These are phyloP conservation scores for Falco naumanni DNA, from an alignment of 2,797 vertebrate species.

Conservation along the genomic window DNA sequence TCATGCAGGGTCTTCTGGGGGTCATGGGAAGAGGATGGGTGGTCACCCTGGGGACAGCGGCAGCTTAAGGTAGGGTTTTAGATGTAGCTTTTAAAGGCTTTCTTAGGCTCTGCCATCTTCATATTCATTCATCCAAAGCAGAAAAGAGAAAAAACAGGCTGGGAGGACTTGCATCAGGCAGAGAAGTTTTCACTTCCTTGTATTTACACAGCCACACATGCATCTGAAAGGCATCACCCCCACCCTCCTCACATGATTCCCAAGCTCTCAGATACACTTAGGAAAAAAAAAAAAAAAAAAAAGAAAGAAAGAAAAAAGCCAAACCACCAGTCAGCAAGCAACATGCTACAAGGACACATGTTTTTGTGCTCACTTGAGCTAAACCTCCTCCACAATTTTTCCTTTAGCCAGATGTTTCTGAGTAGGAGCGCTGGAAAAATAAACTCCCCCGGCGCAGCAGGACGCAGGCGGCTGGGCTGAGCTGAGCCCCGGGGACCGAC, in stretches of 20 bases:
- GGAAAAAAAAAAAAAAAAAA: rapidly evolving
- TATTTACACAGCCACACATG: neutral
- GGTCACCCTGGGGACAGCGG: neutral
- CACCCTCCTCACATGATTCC: slow-evolving; percentile 7
- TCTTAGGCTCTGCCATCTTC: neutral
- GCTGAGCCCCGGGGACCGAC: rapidly evolving
- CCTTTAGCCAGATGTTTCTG: slow-evolving; percentile 70
- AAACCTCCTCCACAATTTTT: slow-evolving; percentile 60
- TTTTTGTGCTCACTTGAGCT: slow-evolving; percentile 65
- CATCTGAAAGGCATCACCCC: slow-evolving; percentile 40
- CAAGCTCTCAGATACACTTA: neutral
- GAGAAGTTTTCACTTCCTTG: neutral
- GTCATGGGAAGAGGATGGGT: neutral
- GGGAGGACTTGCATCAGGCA: neutral
- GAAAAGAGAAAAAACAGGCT: neutral
- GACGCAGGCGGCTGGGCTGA: neutral
- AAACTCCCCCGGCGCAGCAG: slow-evolving; percentile 52
- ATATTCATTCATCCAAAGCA: neutral
- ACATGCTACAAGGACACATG: slow-evolving; percentile 29
- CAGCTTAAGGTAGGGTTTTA: neutral
- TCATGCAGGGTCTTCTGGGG: neutral
- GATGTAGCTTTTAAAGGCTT: neutral
- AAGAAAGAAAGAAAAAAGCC: no score
- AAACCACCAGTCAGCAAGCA: neutral
- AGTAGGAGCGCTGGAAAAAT: slow-evolving; percentile 69